Base-by-base conservation (phyloP, 2,113 vertebrate species). In the Butorides virescens region DNA sequence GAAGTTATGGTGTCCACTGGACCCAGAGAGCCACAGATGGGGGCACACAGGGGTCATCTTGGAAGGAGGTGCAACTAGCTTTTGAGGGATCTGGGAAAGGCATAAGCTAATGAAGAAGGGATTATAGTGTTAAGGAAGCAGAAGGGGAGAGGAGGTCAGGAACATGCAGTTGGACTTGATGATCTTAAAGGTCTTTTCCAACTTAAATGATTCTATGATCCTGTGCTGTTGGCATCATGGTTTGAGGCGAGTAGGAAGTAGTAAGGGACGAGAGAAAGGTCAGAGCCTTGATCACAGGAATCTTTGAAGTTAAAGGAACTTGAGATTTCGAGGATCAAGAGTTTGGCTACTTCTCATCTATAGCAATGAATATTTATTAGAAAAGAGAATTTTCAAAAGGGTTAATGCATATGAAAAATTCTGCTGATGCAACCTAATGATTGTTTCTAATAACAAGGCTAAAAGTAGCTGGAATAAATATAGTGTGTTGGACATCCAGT, bases 1-100 rank as follows among this genome's bases (percentile, higher is more conserved):
- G n/a, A 88, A 81, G 37, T 71, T 29, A 20, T 0, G 9, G 3
- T 39, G 32, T 52, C 34, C 23, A 81, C 0, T 1, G 22, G 29
- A 85, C 11, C 11, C 34, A 36, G 29, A 4, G 36, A 82, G 34
- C 5, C 49, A 52, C 44, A 68, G 30, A 9, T 13, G 1, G 15
- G 10, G 18, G 10, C 10, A 15, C 0, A 2, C 3, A 23, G 30
- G 15, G 2, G 0, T 44, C 3, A 0, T 44, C 44, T 75, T 88
- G 58, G n/a, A 92, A 85, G 36, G 4, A 53, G 12, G 7, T 46
- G 15, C 32, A 68, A 68, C 7, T 32, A 61, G 7, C 2, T 88
- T 70, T 50, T 79, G 21, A 56, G 9, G 27, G 36, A 66, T 73
- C 14, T 61, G 49, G 39, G 46, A 92, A 65, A 86, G 19, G 12